Conservation (phyloP, 2,113 vertebrate genomes). For the Alosa alosa region DNA sequence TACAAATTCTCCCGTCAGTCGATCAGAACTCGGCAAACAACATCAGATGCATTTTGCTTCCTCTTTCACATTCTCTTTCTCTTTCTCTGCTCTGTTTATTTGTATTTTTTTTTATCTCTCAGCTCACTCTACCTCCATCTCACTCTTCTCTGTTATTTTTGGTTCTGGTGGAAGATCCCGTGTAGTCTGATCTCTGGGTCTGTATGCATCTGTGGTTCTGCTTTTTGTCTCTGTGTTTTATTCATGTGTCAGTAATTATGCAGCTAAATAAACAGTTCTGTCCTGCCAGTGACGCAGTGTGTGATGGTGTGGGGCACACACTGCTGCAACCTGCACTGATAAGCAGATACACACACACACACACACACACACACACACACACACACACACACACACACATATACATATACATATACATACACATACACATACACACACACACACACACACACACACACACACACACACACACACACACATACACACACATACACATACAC, state of each 20-base stretch:
- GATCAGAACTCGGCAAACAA: neutral
- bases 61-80: neutral
- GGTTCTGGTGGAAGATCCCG: neutral
- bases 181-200: neutral
- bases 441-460: neutral
- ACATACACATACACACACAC: neutral
- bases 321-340: slow-evolving; percentile 1
- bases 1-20: neutral
- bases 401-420: neutral
- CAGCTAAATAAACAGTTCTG: slow-evolving; percentile 27
- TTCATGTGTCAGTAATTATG: slow-evolving; percentile 23
- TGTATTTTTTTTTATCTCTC: neutral
- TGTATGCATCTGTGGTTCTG: slow-evolving; percentile 9
- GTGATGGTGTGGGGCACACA: slow-evolving; percentile 18
- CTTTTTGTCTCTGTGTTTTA: neutral
- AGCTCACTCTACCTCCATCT: neutral
- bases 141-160: neutral
- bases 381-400: neutral
- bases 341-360: neutral
- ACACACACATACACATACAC: neutral
- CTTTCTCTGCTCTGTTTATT: neutral
- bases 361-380: neutral
- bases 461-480: neutral
- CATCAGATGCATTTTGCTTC: neutral
- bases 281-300: slow-evolving; percentile 8